phyloP scores from a whole-genome alignment of 2,113 vertebrate species.

The Vulpes ferrilata region DNA sequence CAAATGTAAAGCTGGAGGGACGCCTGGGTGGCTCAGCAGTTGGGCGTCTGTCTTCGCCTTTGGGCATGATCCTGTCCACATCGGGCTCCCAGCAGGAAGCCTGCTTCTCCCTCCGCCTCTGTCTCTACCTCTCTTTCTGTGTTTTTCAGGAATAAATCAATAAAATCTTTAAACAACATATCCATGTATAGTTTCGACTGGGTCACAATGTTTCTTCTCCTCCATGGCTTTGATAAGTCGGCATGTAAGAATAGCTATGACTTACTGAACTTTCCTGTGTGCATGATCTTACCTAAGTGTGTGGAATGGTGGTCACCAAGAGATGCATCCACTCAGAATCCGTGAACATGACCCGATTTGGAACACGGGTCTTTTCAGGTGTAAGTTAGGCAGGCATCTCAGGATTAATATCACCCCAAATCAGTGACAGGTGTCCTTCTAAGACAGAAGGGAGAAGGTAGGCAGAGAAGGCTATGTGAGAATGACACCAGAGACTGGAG shows the following conservation, averaged over 20 bases:
- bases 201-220: not conserved
- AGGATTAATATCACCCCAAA: not conserved
- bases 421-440: not conserved
- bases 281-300: fast-evolving
- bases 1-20: not conserved
- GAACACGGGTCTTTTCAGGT: not conserved
- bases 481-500: fast-evolving
- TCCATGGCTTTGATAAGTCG: not conserved
- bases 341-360: no score
- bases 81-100: no score
- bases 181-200: not conserved
- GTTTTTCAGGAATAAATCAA: no score
- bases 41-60: no score
- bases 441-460: not conserved
- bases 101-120: no score
- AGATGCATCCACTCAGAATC: fast-evolving
- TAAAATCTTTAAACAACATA: not conserved
- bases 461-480: fast-evolving
- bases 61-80: no score
- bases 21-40: no score
- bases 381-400: no score
- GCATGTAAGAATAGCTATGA: fast-evolving
- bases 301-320: no score
- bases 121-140: no score
- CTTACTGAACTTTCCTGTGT: fast-evolving